Base-by-base conservation (phyloP, 2,113 vertebrate species). In the Murina feae region DNA sequence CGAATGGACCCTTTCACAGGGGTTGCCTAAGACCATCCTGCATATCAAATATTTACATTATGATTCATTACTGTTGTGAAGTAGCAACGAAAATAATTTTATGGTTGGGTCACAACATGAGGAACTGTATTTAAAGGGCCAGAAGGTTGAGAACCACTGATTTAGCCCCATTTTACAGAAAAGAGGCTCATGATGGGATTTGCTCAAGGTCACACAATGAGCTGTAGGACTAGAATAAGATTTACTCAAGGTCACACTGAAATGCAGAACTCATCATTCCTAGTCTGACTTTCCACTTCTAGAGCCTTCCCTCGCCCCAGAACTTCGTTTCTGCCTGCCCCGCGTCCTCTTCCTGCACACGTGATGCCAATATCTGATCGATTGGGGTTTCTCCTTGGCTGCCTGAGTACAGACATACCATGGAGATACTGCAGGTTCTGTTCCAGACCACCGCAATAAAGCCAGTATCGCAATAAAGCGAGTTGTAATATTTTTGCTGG, bases 301-400 rank as follows among this genome's bases (percentile, higher is more conserved):
- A 83, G 78, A 89, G 65, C 28, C n/a, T 95, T 94, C 60, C 16
- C 39, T 72, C 58, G 53, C 9, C 23, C 51, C 71, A 42, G 87
- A 53, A 68, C 78, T 94, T 72, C 84, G 78, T 90, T 75, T 89
- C 66, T 37, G 44, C 69, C 78, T 84, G 89, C 51, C n/a, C 23
- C 58, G 23, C 18, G 49, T 53, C 55, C 18, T 90, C 58, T 28
- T 78, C 18, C 44, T 89, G 63, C 85, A 72, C 28, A n/a, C 1
- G 0, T 13, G 47, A 76, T 82, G 68, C 55, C 69, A 55, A 1
- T 49, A 18, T 47, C 42, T 68, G 72, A 81, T 60, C 12, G 47
- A 85, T 72, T 90, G 58, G 35, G 16, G 53, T 32, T 83, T 96
- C 44, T 81, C 12, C 65, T 80, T 75, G 23, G 65, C 30, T 58